Conservation (phyloP, 2,113 vertebrate genomes). For the Chrysochloris asiatica region DNA sequence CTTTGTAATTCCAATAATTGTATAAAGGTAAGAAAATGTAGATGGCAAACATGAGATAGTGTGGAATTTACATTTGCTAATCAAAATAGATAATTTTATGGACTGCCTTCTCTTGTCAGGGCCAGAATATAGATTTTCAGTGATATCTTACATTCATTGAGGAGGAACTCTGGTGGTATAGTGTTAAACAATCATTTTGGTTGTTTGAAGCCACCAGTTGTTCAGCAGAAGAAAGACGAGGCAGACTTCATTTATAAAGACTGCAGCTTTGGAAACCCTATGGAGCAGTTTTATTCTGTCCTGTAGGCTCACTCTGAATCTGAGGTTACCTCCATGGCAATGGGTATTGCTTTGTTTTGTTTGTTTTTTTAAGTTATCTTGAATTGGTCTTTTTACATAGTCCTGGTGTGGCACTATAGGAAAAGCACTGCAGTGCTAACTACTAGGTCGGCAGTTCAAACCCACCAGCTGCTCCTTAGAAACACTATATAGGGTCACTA, state of each 20-base stretch:
- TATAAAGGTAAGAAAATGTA: neutral
- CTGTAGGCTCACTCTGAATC: neutral
- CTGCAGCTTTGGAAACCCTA: neutral
- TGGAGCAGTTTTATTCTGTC: neutral
- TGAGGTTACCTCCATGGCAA: neutral
- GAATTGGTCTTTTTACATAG: conserved; percentile 53
- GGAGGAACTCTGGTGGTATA: neutral
- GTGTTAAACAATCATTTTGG: neutral
- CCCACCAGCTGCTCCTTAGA: no score
- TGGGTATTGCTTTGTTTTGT: neutral
- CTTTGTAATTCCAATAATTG: conserved; percentile 65
- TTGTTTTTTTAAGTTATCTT: conserved; percentile 70
- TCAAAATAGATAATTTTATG: conserved; percentile 73
- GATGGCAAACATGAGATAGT: conserved; percentile 46
- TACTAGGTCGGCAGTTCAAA: no score
- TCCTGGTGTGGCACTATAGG: no score
- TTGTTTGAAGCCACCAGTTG: no score
- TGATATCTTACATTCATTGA: conserved; percentile 81
- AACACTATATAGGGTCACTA: no score
- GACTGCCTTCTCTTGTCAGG: conserved; percentile 59
- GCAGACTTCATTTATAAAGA: neutral
- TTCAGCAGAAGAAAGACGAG: neutral
- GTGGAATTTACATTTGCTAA: conserved; percentile 69
- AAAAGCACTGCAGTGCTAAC: no score
- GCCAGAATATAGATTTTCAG: conserved; percentile 80